Percentiles rank a stretch among this genome's conserved stretches.
Evolutionary conservation across 64 coral and sea anemone species (phyloP).

Genomic region (Hydrozoanthus tunicans): DNA sequence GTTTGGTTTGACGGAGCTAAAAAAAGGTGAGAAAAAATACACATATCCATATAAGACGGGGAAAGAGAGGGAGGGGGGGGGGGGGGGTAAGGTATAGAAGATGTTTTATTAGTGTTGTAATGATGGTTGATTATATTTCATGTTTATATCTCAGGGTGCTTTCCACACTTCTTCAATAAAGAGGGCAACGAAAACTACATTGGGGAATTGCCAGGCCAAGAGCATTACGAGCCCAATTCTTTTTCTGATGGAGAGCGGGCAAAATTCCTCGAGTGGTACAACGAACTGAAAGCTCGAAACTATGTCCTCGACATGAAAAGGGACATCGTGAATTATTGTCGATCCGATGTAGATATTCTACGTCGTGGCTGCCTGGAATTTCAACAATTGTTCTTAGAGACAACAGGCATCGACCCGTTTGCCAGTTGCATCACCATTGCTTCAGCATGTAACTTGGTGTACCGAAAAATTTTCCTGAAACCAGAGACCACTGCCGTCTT

Average conservation of each 20-base stretch:
- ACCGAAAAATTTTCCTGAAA: background rate
- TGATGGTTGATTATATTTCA: no score
- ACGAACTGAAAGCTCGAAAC: background rate
- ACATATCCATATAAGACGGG: no score
- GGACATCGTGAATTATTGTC: background rate
- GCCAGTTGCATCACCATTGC: background rate
- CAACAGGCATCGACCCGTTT: background rate
- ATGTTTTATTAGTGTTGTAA: no score
- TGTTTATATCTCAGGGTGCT: background rate
- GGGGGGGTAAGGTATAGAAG: no score
- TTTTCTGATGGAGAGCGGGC: background rate
- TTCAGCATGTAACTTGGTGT: background rate
- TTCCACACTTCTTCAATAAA: background rate
- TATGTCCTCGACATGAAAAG: conserved; percentile 8
- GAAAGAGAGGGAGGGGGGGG: no score
- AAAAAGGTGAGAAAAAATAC: no score
- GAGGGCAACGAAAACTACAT: background rate
- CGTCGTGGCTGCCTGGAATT: conserved; percentile 26
- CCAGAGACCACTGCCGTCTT: background rate
- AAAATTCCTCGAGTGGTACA: conserved; percentile 33
- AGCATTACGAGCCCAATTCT: conserved; percentile 39
- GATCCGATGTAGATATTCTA: conserved; percentile 21
- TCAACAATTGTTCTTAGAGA: conserved; percentile 9
- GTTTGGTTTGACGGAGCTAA: conserved; percentile 4
- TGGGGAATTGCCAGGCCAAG: background rate